Base-by-base conservation (phyloP, 2,888 invertebrate genomes). In the Ametastegia equiseti region DNA sequence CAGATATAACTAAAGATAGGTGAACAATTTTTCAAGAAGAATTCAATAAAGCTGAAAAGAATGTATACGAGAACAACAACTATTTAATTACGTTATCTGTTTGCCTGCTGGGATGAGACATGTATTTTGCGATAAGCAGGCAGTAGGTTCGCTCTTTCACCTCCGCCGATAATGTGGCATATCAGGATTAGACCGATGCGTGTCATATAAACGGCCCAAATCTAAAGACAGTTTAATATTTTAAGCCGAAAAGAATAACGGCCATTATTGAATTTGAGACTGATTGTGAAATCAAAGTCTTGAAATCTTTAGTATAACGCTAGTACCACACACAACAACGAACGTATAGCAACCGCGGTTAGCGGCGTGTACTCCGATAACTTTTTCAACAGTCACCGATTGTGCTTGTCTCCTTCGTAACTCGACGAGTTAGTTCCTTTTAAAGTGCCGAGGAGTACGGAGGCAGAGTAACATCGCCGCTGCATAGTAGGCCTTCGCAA, bases 341-440 rank as follows among this genome's bases (percentile, higher is more conserved):
- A n/a, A 13, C 9, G 27, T n/a, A 15, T 71, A 71, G 45, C 47
- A 6, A 47, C 45, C 30, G 47, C 45, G 15, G 47, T n/a, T 71
- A 36, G 65, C 39, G 39, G n/a, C 33, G 19, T 19, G 23, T 39
- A 13, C n/a, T n/a, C n/a, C 30, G 65, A 67, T 67, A 39, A 67
- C 19, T 67, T 67, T 67, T 39, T 33, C 19, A 39, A 5, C 19
- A 19, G 36, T 67, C 65, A 67, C 19, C 60, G 60, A 60, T 60
- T 60, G 60, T 30, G 60, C 60, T 30, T 60, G 60, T 30, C 60
- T 39, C 23, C 39, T 39, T 67, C 65, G 39, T 67, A 39, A 39
- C 63, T 15, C 63, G 65, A n/a, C 27, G 45, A 71, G 71, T 71
- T 45, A 47, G 42, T 71, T 11, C 45, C 19, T 67, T 71, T 45